Conservation (phyloP, 2,888 invertebrate genomes). For the Microctonus brassicae region DNA sequence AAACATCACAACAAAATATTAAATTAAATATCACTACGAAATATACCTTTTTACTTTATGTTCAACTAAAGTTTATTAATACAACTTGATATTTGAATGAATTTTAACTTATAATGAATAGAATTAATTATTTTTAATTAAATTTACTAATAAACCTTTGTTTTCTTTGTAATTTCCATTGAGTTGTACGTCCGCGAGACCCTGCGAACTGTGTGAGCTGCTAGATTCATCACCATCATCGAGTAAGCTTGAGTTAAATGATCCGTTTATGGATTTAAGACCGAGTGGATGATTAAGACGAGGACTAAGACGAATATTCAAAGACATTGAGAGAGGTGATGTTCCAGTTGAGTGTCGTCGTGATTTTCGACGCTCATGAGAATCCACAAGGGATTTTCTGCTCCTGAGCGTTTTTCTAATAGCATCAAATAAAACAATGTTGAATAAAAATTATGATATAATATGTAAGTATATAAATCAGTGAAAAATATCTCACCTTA, state of each 20-base stretch:
- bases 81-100: too few species aligned
- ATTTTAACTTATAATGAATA: too few species aligned
- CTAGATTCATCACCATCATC: constrained; percentile 74
- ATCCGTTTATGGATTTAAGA: constrained; percentile 62
- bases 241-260: constrained; percentile 61
- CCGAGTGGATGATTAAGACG: constrained; percentile 63
- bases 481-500: constrained; percentile 66
- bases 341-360: constrained; percentile 81
- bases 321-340: constrained; percentile 71
- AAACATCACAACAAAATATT: constrained; percentile 40
- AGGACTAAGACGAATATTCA: constrained; percentile 64
- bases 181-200: constrained; percentile 71
- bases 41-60: neutral
- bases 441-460: constrained; percentile 5
- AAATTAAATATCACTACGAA: neutral
- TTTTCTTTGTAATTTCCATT: constrained; percentile 75
- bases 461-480: too few species aligned
- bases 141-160: constrained; percentile 68
- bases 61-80: neutral
- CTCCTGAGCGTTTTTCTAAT: constrained; percentile 81
- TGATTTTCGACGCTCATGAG: constrained; percentile 83
- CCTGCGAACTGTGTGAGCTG: constrained; percentile 74
- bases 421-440: constrained; percentile 25
- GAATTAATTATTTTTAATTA: neutral
- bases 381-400: constrained; percentile 75